phyloP scores from a whole-genome alignment of 2,888 invertebrate species.

The Aplocera efformata region DNA sequence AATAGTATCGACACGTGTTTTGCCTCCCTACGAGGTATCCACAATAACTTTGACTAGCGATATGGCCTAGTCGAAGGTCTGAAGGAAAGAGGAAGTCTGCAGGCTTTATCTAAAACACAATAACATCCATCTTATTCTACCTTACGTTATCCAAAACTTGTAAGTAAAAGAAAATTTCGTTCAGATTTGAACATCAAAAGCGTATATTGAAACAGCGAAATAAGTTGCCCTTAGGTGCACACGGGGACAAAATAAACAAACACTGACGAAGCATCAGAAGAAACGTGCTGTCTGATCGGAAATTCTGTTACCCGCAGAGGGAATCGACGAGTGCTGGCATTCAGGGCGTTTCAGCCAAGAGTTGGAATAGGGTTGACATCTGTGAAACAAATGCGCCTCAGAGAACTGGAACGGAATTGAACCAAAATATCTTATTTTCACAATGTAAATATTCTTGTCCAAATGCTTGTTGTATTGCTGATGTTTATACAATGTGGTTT shows the following conservation, averaged over 20 bases:
- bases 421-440: constrained; percentile 2
- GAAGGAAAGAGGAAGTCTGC: too few relatives aligned
- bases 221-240: constrained; percentile 34
- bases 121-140: too few relatives aligned
- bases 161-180: too few relatives aligned
- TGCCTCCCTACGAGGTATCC: too few relatives aligned
- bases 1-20: too few relatives aligned
- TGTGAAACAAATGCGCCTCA: not conserved
- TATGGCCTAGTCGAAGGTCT: too few relatives aligned
- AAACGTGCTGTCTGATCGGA: constrained; percentile 57
- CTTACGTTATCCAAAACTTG: too few relatives aligned
- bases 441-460: too few relatives aligned
- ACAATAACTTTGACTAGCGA: too few relatives aligned
- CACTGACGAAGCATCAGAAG: constrained; percentile 48
- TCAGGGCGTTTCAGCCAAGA: constrained; percentile 47
- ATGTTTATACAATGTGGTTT: too few relatives aligned
- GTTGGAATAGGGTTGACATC: constrained; percentile 39
- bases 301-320: constrained; percentile 72
- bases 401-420: constrained; percentile 2
- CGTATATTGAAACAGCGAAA: constrained; percentile 26
- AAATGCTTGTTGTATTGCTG: too few relatives aligned
- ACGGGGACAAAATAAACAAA: constrained; percentile 49
- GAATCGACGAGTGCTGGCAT: constrained; percentile 62
- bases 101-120: not conserved
- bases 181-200: constrained; percentile 2